A percentile compares a stretch with the other conserved stretches of the same genome.
These are phyloP conservation scores for Thaumetopoea pityocampa DNA, from an alignment of 1,140 invertebrate genomes.

Conservation along the genomic window DNA sequence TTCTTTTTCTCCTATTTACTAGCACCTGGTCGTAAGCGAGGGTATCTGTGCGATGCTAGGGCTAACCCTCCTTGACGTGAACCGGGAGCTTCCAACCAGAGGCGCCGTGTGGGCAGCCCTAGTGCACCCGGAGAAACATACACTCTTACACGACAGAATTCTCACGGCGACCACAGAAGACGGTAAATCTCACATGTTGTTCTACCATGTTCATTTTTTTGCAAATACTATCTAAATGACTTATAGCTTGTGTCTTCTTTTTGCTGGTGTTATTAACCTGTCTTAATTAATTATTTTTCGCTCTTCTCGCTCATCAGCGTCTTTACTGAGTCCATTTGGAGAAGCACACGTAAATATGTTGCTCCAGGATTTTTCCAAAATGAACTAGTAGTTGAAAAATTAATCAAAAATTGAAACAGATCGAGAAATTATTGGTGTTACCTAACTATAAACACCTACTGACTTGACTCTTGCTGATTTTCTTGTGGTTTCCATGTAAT, in stretches of 20 bases:
- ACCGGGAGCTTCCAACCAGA: constrained; percentile 70
- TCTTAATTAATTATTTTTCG: neutral
- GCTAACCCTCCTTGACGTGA: constrained; percentile 81
- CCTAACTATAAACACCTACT: too few species aligned
- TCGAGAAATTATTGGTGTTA: too few species aligned
- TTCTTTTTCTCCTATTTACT: constrained; percentile 1
- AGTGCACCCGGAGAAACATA: constrained; percentile 84
- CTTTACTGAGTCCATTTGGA: too few species aligned
- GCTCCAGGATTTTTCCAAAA: too few species aligned
- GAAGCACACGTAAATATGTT: too few species aligned
- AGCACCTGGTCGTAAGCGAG: constrained; percentile 83
- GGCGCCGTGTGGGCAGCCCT: constrained; percentile 82
- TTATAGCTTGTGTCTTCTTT: neutral
- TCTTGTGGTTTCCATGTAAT: too few species aligned
- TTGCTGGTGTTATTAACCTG: neutral
- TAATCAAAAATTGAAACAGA: too few species aligned
- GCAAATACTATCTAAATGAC: neutral
- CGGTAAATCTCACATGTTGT: constrained; percentile 37
- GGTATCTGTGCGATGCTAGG: constrained; percentile 86
- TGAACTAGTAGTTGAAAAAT: too few species aligned
- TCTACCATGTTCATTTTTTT: neutral
- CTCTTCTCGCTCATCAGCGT: neutral
- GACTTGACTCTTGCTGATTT: too few species aligned
- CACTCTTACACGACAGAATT: constrained; percentile 90
- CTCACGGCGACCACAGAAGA: constrained; percentile 83